phyloP scores from a whole-genome alignment of 2,113 vertebrate genomes.

The Panthera uncia region DNA sequence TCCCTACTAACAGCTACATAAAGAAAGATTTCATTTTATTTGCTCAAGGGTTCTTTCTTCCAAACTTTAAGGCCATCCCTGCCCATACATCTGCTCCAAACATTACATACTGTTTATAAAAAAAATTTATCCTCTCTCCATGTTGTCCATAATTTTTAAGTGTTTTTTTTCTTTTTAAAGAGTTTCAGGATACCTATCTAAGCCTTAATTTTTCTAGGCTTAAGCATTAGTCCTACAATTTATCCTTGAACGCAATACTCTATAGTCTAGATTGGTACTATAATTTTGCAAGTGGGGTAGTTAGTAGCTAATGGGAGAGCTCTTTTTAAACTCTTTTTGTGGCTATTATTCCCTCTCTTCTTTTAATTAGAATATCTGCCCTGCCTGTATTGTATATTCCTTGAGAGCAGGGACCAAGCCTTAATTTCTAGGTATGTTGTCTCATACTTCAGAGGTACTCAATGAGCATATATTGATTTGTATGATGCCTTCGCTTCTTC shows the following conservation, averaged over 20 bases:
- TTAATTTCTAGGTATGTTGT: not conserved
- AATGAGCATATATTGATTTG: constrained; percentile 14
- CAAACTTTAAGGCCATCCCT: not conserved
- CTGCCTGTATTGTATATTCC: not conserved
- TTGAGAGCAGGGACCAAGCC: not conserved
- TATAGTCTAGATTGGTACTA: not conserved
- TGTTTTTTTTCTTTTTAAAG: not conserved
- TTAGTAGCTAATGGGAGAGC: not conserved
- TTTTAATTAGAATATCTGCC: not conserved
- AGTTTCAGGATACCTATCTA: not conserved
- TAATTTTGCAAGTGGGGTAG: not conserved
- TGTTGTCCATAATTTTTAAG: constrained; percentile 5
- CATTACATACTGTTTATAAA: not conserved
- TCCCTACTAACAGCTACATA: not conserved
- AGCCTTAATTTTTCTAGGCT: constrained; percentile 8
- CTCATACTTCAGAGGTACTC: not conserved
- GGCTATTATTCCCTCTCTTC: not conserved
- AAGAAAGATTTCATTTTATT: not conserved
- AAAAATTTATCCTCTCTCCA: not conserved
- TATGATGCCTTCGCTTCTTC: not conserved
- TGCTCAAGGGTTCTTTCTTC: not conserved
- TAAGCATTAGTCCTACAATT: not conserved
- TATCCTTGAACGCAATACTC: not conserved
- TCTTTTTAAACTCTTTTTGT: not conserved
- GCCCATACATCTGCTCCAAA: not conserved